These are phyloP conservation scores for Coptotermes formosanus DNA, from an alignment of 1,140 invertebrate species.

Conservation along the genomic window DNA sequence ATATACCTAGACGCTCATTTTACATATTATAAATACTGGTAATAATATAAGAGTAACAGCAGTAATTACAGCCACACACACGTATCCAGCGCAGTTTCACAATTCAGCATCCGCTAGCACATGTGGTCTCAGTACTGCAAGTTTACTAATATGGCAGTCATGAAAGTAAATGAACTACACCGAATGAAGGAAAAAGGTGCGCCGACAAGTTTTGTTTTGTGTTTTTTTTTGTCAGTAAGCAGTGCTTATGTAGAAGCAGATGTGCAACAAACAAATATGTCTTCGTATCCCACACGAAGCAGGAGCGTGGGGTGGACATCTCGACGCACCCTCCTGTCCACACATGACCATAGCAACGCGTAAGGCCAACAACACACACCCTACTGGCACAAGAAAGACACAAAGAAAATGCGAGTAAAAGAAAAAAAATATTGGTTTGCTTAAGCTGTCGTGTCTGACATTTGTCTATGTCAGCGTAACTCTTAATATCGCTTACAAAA, in stretches of 20 bases:
- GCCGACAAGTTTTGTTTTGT: not conserved
- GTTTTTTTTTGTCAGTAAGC: not conserved
- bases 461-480: no score
- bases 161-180: not conserved
- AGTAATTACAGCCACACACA: no score
- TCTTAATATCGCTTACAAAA: no score
- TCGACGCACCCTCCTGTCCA: not conserved
- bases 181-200: slow-evolving; percentile 11
- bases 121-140: not conserved
- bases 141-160: not conserved
- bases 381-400: not conserved
- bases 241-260: not conserved
- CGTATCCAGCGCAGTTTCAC: no score
- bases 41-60: no score
- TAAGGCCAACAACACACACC: not conserved
- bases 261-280: not conserved
- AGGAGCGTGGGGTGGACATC: slow-evolving; percentile 3
- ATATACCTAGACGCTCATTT: no score
- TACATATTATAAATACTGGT: no score
- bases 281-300: not conserved
- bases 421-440: not conserved
- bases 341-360: not conserved
- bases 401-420: no score
- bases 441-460: not conserved
- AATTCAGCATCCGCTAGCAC: no score